Base-by-base conservation (phyloP, 1,140 invertebrate species). In the Gerris buenoi region DNA sequence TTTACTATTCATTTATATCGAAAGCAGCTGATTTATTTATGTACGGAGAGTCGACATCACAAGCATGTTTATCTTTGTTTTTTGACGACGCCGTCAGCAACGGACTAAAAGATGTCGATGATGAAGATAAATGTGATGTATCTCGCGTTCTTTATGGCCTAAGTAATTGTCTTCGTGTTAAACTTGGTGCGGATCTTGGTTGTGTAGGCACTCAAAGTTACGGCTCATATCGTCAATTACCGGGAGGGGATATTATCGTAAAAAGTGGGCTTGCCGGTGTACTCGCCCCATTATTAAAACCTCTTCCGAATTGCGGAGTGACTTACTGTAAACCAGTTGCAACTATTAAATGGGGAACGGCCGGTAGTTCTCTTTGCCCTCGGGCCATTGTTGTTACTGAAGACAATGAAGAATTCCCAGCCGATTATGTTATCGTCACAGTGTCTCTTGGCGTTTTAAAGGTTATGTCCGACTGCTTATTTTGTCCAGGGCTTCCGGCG, bases 361-460 rank as follows among this genome's bases (percentile, higher is more conserved):
- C 67, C 2, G 65, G 62, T 18, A 46, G 5, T 18, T 60, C 58
- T 15, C 15, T 25, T 5, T 60, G 76, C 66, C 78, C 81, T 25
- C 78, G 83, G 29, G 83, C 81, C 1, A 71, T 85, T 3, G 80
- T 88, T 1, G 84, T 85, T 70, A 86, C 85, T 73, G 81, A 82
- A 71, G 88, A 91, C 74, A 89, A 88, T 0, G 83, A 86, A 68
- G 84, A 85, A 72, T 83, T 85, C 72, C 79, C 78, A 33, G 86
- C 85, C 1, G 88, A 92, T 76, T 89, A 91, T 73, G 87, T 92
- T 1, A 86, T 95, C 59, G 77, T 89, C 3, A 93, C 90, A 0
- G 78, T 91, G 14, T 88, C 91, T 0, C 79, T 95, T 13, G 91
- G 91, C 1, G 89, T 90, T 59, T 77, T 95, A 0, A 94, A 94